phyloP scores from a whole-genome alignment of 2,888 invertebrate species.

The Asteroscopus sphinx region DNA sequence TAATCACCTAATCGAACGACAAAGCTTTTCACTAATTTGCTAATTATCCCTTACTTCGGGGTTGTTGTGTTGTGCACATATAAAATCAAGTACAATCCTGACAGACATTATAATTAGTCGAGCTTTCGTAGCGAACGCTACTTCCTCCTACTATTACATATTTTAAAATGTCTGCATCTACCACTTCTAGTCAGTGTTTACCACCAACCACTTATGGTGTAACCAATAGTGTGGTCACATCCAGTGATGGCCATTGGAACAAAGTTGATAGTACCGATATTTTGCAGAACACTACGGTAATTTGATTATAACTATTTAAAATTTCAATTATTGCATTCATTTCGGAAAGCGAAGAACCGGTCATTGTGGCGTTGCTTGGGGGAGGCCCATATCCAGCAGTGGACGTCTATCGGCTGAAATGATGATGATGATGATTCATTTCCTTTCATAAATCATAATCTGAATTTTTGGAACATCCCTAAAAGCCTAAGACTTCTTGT shows the following conservation, averaged over 20 bases:
- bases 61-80: conserved; percentile 64
- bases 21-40: conserved; percentile 57
- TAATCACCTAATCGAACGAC: conserved; percentile 58
- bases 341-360: too few relatives aligned
- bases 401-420: too few relatives aligned
- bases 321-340: neutral
- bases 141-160: conserved; percentile 5
- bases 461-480: neutral
- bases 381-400: too few relatives aligned
- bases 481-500: neutral
- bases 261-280: conserved; percentile 47
- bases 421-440: too few relatives aligned
- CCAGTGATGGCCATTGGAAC: conserved; percentile 62
- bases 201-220: conserved; percentile 28
- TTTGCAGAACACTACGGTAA: conserved; percentile 62
- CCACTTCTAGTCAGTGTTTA: conserved; percentile 34
- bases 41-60: conserved; percentile 59
- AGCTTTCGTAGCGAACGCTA: conserved; percentile 65
- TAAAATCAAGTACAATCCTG: conserved; percentile 67
- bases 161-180: conserved; percentile 54
- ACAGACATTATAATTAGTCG: conserved; percentile 61
- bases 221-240: conserved; percentile 20
- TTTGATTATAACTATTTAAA: conserved; percentile 15
- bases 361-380: too few relatives aligned
- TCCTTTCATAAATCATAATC: neutral